Evolutionary conservation across 2,888 invertebrate species (phyloP), one percentile per base, ranked within the genome.

Genomic region (Coecobrya sp.): DNA sequence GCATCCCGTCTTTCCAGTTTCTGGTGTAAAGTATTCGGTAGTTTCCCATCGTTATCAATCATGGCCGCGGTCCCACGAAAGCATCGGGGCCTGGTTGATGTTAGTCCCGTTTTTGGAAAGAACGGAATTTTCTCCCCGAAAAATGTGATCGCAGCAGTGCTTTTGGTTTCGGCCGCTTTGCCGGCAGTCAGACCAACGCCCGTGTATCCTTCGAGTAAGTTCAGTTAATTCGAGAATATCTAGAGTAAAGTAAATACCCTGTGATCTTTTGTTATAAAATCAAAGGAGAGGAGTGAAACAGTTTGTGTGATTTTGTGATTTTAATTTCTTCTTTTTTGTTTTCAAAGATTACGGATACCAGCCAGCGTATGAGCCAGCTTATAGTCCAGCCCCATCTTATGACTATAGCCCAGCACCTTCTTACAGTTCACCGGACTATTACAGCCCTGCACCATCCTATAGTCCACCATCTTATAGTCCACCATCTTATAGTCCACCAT

Each of bases 121-220:
- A 13, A 25, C 0, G 19, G n/a, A 55, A 30, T 25, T 11, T 81
- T 30, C 52, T 30, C 79, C 89, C n/a, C 79, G 22, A 59, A 79
- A 62, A 52, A 84, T 76, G 90, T 93, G 92, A 19, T 93, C 19
- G 55, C 81, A n/a, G 92, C 92, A 81, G 89, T 90, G 19, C 68
- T 93, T 13, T 22, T 93, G 62, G 86, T 92, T 73, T 62, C 82
- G n/a, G 93, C 93, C 90, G 93, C 89, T 22, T 90, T 94, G 52
- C 94, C 94, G 70, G 89, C 90, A 86, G 92, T 91, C 13, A 68
- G 52, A 84, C 59, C 94, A 62, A 62, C 30, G 65, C 94, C 94
- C 5, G 90, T 91, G 13, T 86, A 86, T 86, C 91, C 91, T 52
- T 45, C 81, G 45, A 49, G 91, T 93, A 86, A 92, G 90, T 82